Base-by-base conservation (phyloP, 2,797 vertebrate genomes). In the Sternarchorhynchus goeldii region DNA sequence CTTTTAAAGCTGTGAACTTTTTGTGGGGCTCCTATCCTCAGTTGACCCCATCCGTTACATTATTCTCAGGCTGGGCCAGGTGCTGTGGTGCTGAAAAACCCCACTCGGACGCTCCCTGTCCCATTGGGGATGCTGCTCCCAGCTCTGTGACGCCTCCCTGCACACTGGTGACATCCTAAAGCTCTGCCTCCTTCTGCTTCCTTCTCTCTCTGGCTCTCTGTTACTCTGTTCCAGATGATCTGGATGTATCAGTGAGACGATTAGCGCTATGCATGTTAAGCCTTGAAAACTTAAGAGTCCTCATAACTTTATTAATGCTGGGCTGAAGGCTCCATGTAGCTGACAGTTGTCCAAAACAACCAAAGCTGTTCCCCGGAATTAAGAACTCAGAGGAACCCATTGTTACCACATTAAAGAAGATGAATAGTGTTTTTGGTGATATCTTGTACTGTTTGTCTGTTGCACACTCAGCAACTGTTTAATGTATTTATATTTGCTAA, bases 151-250 rank as follows among this genome's bases (percentile, higher is more conserved):
- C 59, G 67, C 32, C 58, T 72, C 50, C 25, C 73, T 70, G 50
- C 50, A 6, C 29, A 6, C 16, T 41, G 16, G n/a, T 59, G 29
- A 55, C 16, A 58, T 57, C 39, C 55, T 32, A 71, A 56, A 58
- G 34, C 71, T 80, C 58, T 71, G 66, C 55, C 66, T 80, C 73
- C 45, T 56, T 29, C 50, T 65, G 12, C 39, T 78, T 71, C 34
- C 32, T 34, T 32, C 59, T 32, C 50, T 64, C 12, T 64, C 8
- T 56, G 16, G 60, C n/a, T 4, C 66, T 17, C 20, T 8, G 7
- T 73, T 10, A 41, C 39, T 41, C 25, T 67, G 41, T 75, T 63
- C 29, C 45, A 75, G 39, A 32, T 21, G 17, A 41, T 59, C 32
- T 53, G 12, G 17, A 7, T 20, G 12, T 70, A 21, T 32, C 78